Base-by-base conservation (phyloP, 30 jellyfish, hydroid and myxozoan species). In the Aurelia sp. region DNA sequence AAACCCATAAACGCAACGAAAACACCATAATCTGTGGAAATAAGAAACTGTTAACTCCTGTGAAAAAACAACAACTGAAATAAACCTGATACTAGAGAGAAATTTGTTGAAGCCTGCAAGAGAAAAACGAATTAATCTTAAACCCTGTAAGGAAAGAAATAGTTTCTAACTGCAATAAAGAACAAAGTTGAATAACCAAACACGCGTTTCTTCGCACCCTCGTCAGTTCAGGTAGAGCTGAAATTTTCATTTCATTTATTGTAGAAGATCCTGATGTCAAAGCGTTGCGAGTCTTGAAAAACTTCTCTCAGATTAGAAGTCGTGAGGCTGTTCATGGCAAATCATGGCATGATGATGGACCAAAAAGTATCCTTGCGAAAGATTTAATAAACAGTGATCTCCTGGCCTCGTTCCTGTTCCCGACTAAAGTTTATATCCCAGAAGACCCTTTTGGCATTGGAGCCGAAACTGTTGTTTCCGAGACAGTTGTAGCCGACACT, bases 391-490 rank as follows among this genome's bases (percentile, higher is more conserved):
- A 69, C 16, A 82, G 92, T 70, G 86, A 71, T 50, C 69, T 82
- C 9, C 62, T 82, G 21, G 86, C 92, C 80, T 82, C 92, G 51
- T 82, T 82, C 27, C 80, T 82, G 82, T 52, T 48, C 61, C 92
- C 92, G 0, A 48, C 67, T 31, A 84, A 68, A 51, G 52, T 38
- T 55, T 53, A 58, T 59, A 82, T 82, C 24, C 92, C 92, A 8
- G 92, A 82, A 61, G 92, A 82, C 58, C 92, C 92, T 58, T 82
- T 82, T 59, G 92, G 92, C 5, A 82, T 82, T 35, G 92, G 92
- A n/a, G 92, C 92, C 30, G 92, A 82, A 9, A 44, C 55, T 8
- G 55, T 44, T 44, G 55, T 44, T 7, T 16, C 55, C 55, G 55
- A 44, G 55, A 44, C 55, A 44, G 55, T 8, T 44, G 55, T 7